Evolutionary conservation across 2,797 vertebrate species (phyloP), one percentile per base, ranked within the genome.

Genomic region (Tachyglossus aculeatus): DNA sequence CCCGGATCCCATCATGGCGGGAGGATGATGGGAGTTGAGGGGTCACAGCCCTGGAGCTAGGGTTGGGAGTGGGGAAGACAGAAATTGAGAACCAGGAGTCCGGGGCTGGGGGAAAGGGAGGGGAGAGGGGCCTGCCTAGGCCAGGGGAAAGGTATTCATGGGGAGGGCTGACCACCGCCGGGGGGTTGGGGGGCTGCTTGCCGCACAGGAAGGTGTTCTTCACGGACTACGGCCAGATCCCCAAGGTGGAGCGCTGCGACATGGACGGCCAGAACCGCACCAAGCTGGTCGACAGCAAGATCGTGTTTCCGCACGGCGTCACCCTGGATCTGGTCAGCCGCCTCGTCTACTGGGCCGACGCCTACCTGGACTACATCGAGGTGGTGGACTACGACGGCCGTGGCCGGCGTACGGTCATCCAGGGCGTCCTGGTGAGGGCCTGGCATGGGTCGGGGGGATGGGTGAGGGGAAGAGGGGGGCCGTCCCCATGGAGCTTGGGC

Each of bases 211-310:
- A 99, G 88, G 93, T 99, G 57, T 99, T 99, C 88, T 99, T 98
- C 92, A 98, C 98, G 0, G 96, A 98, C 92, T 97, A 98, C 0
- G 96, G 96, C 14, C 96, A 97, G 78, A 98, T 96, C 22, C 97
- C 97, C 0, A 96, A 97, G 85, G 96, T 99, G 67, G 98, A 99
- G 59, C 95, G 98, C 54, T 99, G 98, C 0, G 98, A 99, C 87
- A 98, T 99, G 98, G 97, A 99, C 0, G 98, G 98, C 7, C 97
- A 98, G 92, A 98, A 99, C 87, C 96, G 97, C 72, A 98, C 97
- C 60, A 99, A 99, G 82, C 91, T 99, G 78, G 97, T 99, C 4
- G 98, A 99, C 85, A 97, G 94, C 86, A 99, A 99, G 88, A 99
- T 99, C 0, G 97, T 99, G 64, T 98, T 98, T 86, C 97, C 98